These are phyloP conservation scores for Cosmia pyralina DNA, from an alignment of 2,888 invertebrate species.

Conservation along the genomic window DNA sequence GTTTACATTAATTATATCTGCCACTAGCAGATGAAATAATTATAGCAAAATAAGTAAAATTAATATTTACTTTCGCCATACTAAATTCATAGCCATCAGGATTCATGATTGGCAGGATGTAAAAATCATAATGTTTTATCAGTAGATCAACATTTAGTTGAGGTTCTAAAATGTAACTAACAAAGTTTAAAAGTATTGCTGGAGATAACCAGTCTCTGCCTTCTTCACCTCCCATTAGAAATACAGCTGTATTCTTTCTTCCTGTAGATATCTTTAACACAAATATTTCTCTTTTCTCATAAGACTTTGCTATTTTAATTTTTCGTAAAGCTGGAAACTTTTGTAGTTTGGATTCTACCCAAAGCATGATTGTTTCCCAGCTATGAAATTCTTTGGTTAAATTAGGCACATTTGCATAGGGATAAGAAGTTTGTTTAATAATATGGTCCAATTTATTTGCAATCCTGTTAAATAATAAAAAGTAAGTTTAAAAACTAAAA, in stretches of 20 bases:
- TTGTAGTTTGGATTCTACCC: conserved; percentile 69
- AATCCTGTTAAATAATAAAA: conserved; percentile 24
- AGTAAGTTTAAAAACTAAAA: too few species aligned
- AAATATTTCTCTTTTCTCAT: conserved; percentile 77
- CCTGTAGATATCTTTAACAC: conserved; percentile 75
- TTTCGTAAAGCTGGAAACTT: conserved; percentile 68
- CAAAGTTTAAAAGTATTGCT: conserved; percentile 76
- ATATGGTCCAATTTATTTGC: not conserved
- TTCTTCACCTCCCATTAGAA: conserved; percentile 83
- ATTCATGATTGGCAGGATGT: conserved; percentile 82
- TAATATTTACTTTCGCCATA: conserved; percentile 70
- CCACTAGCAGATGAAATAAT: not conserved
- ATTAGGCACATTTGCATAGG: conserved; percentile 14
- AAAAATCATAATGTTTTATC: conserved; percentile 76
- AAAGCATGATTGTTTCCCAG: conserved; percentile 70
- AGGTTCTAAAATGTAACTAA: conserved; percentile 69
- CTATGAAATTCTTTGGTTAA: conserved; percentile 64
- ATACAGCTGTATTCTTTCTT: conserved; percentile 71
- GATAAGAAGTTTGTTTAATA: not conserved
- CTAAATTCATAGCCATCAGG: conserved; percentile 85
- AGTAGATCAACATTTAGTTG: conserved; percentile 61
- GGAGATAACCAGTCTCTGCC: conserved; percentile 83
- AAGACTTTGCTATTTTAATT: conserved; percentile 75
- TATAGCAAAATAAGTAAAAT: not conserved
- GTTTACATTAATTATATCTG: not conserved